Evolutionary conservation across 2,888 invertebrate species (phyloP), one percentile per base, ranked within the genome.

Genomic region (Agriopis marginaria): DNA sequence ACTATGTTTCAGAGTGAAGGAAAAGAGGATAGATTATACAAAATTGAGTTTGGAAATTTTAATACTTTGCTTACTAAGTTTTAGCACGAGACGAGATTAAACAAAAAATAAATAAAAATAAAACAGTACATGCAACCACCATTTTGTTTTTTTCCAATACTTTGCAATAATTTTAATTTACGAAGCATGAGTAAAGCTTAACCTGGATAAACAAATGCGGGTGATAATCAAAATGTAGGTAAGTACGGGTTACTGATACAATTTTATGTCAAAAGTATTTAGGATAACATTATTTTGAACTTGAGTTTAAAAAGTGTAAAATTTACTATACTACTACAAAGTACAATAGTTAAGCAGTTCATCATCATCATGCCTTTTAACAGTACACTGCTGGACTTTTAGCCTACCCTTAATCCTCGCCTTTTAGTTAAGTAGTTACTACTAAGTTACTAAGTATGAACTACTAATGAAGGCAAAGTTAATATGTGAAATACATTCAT

Each of bases 191-290:
- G 39, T 65, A 54, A 7, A 68, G 72, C 64, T 73, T 76, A 75
- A 45, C 76, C 76, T 68, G 40, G 54, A 68, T 76, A 63, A 10
- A 10, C 3, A 58, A 45, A 49, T 64, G 63, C 71, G 71, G 71
- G 70, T 14, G 60, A 59, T 61, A 65, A 69, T 40, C 39, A 49
- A 14, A 54, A 12, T 12, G 47, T 32, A 32, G 32, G 47, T 47
- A 10, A 5, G 45, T 45, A 47, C 12, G n/a, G 47, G 47, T 47
- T 47, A n/a, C n/a, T 47, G 32, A 47, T 47, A 47, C n/a, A 47
- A n/a, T 5, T 47, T 6, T n/a, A n/a, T n/a, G n/a, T 47, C 6
- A 47, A 47, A 47, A 47, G 45, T 47, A 3, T 3, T 1, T 32
- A 32, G 32, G 32, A 5, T 32, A 32, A 32, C 32, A 32, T 32